Evolutionary conservation across 2,797 vertebrate genomes (phyloP).

Genomic region (Cephalopachus bancanus): DNA sequence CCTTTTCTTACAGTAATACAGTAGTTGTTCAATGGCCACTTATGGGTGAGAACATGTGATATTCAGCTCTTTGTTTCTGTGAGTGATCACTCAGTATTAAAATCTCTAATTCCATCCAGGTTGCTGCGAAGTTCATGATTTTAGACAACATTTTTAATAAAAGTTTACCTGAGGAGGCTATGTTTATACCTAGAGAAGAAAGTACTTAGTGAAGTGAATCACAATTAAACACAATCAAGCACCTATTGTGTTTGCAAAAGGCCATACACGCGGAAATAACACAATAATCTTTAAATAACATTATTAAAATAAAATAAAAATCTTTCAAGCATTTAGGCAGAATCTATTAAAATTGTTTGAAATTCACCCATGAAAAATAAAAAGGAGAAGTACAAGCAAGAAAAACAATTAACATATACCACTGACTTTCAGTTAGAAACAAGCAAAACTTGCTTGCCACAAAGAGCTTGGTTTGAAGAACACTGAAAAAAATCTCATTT

Average conservation of each 20-base stretch:
- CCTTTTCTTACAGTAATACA: too few species aligned
- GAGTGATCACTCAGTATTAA: too few species aligned
- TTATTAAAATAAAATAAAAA: slow-evolving; percentile 15
- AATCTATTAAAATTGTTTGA: not conserved
- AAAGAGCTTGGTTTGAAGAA: not conserved
- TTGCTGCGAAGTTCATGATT: too few species aligned
- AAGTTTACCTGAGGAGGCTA: not conserved
- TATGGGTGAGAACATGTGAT: too few species aligned
- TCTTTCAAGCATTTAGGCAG: not conserved
- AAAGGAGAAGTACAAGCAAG: not conserved
- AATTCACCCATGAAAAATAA: not conserved
- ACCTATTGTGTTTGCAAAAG: not conserved
- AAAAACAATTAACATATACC: not conserved
- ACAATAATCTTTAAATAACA: not conserved
- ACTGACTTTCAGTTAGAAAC: not conserved
- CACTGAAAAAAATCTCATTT: not conserved
- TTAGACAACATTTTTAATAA: not conserved
- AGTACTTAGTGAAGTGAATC: not conserved
- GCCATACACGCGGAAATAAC: not conserved
- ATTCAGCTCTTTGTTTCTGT: too few species aligned
- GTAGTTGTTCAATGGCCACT: too few species aligned
- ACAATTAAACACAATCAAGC: not conserved
- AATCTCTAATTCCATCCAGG: too few species aligned
- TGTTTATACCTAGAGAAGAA: not conserved
- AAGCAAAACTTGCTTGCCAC: not conserved